phyloP scores from a whole-genome alignment of 2,113 vertebrate species.

The Colaptes auratus region DNA sequence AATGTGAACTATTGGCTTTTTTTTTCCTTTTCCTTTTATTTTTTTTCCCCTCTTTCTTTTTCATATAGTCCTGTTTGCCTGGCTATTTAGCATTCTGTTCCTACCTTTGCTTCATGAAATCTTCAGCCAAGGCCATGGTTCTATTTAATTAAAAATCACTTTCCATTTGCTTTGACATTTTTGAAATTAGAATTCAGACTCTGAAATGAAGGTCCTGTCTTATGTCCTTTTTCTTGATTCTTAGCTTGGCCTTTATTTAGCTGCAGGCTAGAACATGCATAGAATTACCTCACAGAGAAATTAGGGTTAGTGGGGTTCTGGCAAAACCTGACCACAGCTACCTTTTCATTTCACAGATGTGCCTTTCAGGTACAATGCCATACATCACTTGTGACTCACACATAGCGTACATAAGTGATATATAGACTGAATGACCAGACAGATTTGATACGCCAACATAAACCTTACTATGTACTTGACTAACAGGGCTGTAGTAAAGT shows the following conservation, averaged over 20 bases:
- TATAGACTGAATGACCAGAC: neutral
- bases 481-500: neutral
- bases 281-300: slow-evolving; percentile 7
- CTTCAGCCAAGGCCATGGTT: neutral
- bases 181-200: slow-evolving; percentile 53
- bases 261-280: neutral
- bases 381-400: neutral
- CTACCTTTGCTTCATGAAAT: neutral
- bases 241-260: slow-evolving; percentile 14
- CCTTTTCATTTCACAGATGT: slow-evolving; percentile 4
- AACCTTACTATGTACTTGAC: neutral
- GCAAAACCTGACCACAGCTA: neutral
- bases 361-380: slow-evolving; percentile 1
- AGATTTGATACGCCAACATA: neutral
- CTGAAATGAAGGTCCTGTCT: slow-evolving; percentile 25
- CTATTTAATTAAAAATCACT: slow-evolving; percentile 50
- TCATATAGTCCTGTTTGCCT: neutral
- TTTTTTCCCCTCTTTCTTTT: too few species aligned
- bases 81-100: neutral
- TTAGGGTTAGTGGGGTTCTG: neutral
- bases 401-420: neutral
- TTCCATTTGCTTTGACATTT: slow-evolving; percentile 46
- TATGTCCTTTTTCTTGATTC: slow-evolving; percentile 22
- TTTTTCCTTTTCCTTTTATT: too few species aligned
- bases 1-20: neutral